phyloP scores from a whole-genome alignment of 2,888 invertebrate species.

The Tryphoninae sp. region DNA sequence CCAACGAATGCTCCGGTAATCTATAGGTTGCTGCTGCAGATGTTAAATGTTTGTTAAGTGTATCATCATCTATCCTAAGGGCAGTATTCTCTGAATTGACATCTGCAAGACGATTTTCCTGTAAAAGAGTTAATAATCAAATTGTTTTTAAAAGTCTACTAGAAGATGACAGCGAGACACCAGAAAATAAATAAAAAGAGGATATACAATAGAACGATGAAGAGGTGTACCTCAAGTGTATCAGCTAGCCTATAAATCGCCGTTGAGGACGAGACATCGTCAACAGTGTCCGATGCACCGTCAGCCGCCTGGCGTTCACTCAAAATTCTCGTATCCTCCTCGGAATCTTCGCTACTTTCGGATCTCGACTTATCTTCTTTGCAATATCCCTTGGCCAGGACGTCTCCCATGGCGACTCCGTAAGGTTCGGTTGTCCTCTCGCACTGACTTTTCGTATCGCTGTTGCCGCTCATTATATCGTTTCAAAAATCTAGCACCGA shows the following conservation, averaged over 20 bases:
- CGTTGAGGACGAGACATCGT: constrained; percentile 64
- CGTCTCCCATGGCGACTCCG: constrained; percentile 78
- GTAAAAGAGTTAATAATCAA: neutral
- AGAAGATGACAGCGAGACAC: neutral
- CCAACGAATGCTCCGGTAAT: constrained; percentile 17
- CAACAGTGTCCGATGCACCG: constrained; percentile 61
- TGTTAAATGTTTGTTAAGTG: neutral
- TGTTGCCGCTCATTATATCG: constrained; percentile 71
- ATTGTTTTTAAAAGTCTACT: neutral
- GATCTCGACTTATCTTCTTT: constrained; percentile 65
- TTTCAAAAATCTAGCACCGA: constrained; percentile 22
- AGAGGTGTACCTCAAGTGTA: constrained; percentile 47
- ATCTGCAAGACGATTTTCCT: constrained; percentile 35
- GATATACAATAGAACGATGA: neutral
- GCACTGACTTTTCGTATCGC: constrained; percentile 71
- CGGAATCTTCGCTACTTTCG: constrained; percentile 61
- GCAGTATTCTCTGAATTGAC: constrained; percentile 24
- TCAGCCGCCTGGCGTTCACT: constrained; percentile 64
- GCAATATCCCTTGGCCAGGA: constrained; percentile 76
- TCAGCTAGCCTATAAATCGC: constrained; percentile 62
- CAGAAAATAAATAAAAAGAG: constrained; percentile 18
- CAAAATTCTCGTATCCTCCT: constrained; percentile 55
- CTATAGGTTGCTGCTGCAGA: neutral
- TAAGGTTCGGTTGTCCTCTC: constrained; percentile 71
- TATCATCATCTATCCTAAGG: constrained; percentile 44